A percentile compares a stretch with the other conserved stretches of the same genome.
Conservation (phyloP, 2,797 vertebrate genomes). For the Rhinella marina region DNA sequence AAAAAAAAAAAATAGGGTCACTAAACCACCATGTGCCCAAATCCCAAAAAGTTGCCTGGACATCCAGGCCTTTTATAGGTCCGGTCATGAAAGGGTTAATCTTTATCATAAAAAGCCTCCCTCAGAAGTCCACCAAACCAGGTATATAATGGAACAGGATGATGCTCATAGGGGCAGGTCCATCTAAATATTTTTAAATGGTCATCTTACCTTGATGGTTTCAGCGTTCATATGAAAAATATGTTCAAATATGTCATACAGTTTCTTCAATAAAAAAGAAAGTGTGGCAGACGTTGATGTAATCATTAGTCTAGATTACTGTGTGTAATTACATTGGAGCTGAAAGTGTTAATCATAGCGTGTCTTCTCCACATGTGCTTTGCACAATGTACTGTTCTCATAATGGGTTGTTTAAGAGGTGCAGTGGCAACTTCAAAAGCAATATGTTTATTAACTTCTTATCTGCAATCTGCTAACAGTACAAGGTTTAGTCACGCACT, state of each 20-base stretch:
- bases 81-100: too few species aligned
- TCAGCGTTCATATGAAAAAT: too few species aligned
- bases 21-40: too few species aligned
- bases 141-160: too few species aligned
- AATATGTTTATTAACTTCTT: conserved; percentile 30
- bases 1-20: too few species aligned
- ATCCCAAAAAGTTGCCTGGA: too few species aligned
- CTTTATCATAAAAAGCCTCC: too few species aligned
- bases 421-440: conserved; percentile 41
- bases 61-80: too few species aligned
- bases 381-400: conserved; percentile 24
- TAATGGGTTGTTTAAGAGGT: conserved; percentile 11
- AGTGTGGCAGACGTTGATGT: not conserved
- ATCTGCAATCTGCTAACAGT: conserved; percentile 67
- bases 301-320: conserved; percentile 1
- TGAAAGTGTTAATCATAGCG: conserved; percentile 3
- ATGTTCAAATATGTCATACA: not conserved
- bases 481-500: conserved; percentile 71
- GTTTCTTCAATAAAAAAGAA: not conserved
- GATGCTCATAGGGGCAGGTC: too few species aligned
- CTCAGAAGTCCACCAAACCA: too few species aligned
- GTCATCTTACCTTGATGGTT: not conserved
- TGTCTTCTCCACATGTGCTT: not conserved
- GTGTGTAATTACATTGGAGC: not conserved
- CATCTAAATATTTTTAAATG: too few species aligned